Conservation (phyloP, 2,888 invertebrate genomes). For the Plusia festucae region DNA sequence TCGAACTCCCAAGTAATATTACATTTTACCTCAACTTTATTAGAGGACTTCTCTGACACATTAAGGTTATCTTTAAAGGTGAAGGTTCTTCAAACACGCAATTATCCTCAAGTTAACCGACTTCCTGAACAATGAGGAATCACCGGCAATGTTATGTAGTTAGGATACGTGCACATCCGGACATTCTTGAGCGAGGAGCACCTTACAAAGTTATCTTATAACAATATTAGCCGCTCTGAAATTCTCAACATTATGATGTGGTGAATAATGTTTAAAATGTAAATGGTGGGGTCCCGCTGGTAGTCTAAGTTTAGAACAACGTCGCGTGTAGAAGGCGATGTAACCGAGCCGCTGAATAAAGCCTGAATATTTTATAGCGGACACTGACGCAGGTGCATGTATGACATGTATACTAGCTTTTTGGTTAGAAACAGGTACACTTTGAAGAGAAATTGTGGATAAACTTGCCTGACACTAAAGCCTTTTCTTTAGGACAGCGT, state of each 20-base stretch:
- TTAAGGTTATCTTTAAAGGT: constrained; percentile 44
- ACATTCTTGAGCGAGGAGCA: constrained; percentile 11
- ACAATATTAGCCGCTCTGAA: constrained; percentile 18
- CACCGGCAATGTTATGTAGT: constrained; percentile 29
- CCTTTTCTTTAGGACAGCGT: background rate
- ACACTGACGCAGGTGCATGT: constrained; percentile 42
- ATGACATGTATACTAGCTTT: constrained; percentile 19
- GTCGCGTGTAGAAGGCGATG: constrained; percentile 38
- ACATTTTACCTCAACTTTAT: constrained; percentile 20
- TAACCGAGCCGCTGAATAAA: constrained; percentile 34
- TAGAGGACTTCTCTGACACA: constrained; percentile 17
- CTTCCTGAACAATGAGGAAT: constrained; percentile 43
- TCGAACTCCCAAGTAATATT: constrained; percentile 5
- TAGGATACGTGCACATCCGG: constrained; percentile 42
- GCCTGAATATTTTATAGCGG: constrained; percentile 57
- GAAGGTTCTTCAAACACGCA: constrained; percentile 43
- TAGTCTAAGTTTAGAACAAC: constrained; percentile 41
- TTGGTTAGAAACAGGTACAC: constrained; percentile 6
- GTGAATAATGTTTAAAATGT: constrained; percentile 37
- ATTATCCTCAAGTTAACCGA: constrained; percentile 46
- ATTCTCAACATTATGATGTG: constrained; percentile 20
- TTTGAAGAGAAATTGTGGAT: constrained; percentile 2
- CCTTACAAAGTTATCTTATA: constrained; percentile 10
- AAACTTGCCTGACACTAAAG: background rate
- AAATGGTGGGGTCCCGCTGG: constrained; percentile 41